Conservation (phyloP, 1,140 invertebrate genomes). For the Drosophila melanica region DNA sequence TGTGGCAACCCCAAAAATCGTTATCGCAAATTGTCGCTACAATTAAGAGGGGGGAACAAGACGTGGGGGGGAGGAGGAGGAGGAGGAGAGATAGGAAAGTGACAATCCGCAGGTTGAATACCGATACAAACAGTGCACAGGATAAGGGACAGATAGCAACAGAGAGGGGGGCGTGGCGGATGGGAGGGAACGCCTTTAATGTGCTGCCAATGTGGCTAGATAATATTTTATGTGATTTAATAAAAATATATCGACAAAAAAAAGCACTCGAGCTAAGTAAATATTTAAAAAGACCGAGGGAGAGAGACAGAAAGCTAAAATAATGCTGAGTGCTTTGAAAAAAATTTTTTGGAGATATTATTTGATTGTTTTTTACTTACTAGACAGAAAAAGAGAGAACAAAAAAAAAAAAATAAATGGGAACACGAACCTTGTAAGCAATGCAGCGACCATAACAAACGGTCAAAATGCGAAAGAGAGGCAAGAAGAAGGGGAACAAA, state of each 20-base stretch:
- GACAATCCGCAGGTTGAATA: not conserved
- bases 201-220: conserved; percentile 20
- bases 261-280: conserved; percentile 13
- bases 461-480: not conserved
- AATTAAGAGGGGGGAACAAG: conserved; percentile 24
- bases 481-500: not conserved
- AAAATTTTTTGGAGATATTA: not conserved
- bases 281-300: not conserved
- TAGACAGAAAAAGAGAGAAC: not conserved
- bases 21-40: conserved; percentile 54
- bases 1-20: conserved; percentile 40
- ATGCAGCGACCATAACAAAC: conserved; percentile 31
- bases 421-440: conserved; percentile 5
- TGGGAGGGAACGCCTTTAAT: conserved; percentile 15
- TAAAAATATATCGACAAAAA: conserved; percentile 18
- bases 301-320: not conserved
- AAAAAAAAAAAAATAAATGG: not conserved
- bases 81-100: not conserved
- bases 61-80: not conserved
- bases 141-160: not conserved
- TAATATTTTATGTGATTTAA: conserved; percentile 37
- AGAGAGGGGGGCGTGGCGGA: too few relatives aligned
- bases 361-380: conserved; percentile 5
- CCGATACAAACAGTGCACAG: not conserved
- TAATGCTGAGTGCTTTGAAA: not conserved